Conservation (phyloP, 2,888 invertebrate genomes). For the Cataglyphis livida region DNA sequence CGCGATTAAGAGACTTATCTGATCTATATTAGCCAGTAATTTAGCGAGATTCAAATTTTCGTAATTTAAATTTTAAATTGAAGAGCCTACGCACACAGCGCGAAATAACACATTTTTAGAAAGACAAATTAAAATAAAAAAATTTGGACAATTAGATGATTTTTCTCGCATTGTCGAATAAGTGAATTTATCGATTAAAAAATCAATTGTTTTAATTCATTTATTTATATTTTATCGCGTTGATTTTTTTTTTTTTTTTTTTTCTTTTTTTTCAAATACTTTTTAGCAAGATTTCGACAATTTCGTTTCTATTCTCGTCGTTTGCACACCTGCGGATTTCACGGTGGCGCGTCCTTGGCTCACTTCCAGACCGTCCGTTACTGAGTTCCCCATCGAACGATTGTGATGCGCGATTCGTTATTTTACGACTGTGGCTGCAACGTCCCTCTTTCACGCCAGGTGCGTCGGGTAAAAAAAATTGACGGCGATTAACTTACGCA, state of each 20-base stretch:
- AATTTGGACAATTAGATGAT: background rate
- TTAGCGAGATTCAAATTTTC: background rate
- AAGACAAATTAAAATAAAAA: background rate
- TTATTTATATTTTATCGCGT: slow-evolving; percentile 11
- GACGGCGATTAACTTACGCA: slow-evolving; percentile 47
- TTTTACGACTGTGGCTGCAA: slow-evolving; percentile 3
- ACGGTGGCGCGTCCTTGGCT: slow-evolving; percentile 60
- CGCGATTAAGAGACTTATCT: background rate
- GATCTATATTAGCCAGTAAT: background rate
- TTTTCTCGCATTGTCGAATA: background rate
- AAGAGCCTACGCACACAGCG: no score
- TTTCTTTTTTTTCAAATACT: slow-evolving; percentile 49
- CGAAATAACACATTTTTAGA: background rate
- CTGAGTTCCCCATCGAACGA: slow-evolving; percentile 48
- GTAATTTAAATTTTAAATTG: slow-evolving; percentile 23
- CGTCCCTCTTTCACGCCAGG: slow-evolving; percentile 24
- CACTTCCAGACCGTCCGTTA: slow-evolving; percentile 55
- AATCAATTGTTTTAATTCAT: background rate
- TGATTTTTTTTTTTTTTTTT: slow-evolving; percentile 46
- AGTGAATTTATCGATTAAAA: background rate
- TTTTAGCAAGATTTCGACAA: slow-evolving; percentile 8
- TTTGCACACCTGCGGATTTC: slow-evolving; percentile 50
- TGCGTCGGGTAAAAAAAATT: slow-evolving; percentile 20
- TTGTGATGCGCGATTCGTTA: slow-evolving; percentile 14
- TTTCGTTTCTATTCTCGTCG: slow-evolving; percentile 18